Evolutionary conservation across 2,797 vertebrate genomes (phyloP), one percentile per base, ranked within the genome.

Genomic region (Oreortyx pictus): DNA sequence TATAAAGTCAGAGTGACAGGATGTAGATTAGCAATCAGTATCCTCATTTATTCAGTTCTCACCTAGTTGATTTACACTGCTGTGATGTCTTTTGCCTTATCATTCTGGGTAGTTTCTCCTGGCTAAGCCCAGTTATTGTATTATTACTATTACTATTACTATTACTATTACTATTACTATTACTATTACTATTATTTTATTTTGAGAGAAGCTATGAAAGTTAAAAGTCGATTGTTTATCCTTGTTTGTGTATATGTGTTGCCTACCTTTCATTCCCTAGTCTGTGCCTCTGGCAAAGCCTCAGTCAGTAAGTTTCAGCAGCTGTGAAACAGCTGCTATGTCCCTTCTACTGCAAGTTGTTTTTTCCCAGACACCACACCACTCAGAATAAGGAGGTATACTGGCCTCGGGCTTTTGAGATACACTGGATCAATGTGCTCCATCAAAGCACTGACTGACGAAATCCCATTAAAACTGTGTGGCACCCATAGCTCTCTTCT

Each of bases 1-100:
- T 67, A 73, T 79, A 61, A 72, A 71, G 78, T 64, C 78, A 46
- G 76, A 80, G 56, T 76, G 93, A 92, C 80, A 90, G 78, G 43
- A 91, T 90, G 92, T 78, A 91, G 79, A 94, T 92, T 88, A 92
- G 78, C 68, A 86, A 86, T 88, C 85, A 89, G 62, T 47, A 49
- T 86, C 43, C 73, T 92, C 74, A 47, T 93, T 82, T 89, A 92
- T 75, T 79, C 37, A 8, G 89, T 93, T 89, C 76, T 94, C 35
- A n/a, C 35, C 66, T 14, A 44, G 82, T 20, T 76, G 61, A 76
- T 92, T 64, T 86, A 89, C 11, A 15, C 27, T 56, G 25, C 19
- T 61, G 31, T 52, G 62, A 15, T 46, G 82, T 56, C 49, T 82
- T 82, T 70, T 91, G 67, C 73, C 52, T 90, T 68, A 89, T 44